These are phyloP conservation scores for Pseudolycoriella hygida DNA, from an alignment of 2,888 invertebrate species.

Conservation along the genomic window DNA sequence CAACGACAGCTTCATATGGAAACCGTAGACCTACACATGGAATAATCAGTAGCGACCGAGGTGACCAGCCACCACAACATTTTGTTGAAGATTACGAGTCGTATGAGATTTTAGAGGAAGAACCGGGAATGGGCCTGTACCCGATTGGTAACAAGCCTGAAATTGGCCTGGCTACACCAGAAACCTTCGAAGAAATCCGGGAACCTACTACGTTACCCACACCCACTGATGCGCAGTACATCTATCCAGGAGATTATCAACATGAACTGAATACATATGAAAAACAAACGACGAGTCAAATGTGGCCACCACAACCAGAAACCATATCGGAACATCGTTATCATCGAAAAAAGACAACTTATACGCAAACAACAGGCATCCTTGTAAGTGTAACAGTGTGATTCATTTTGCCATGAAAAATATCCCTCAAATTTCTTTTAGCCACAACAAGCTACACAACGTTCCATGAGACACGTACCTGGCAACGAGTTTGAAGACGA, in stretches of 20 bases:
- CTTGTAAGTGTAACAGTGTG: too few relatives aligned
- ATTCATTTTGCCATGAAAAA: too few relatives aligned
- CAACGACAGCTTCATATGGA: not conserved
- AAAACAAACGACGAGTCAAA: slow-evolving; percentile 2
- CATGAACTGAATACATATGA: not conserved
- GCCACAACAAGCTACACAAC: too few relatives aligned
- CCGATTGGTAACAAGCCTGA: not conserved
- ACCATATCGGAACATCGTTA: slow-evolving; percentile 13
- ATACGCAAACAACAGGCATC: slow-evolving; percentile 7
- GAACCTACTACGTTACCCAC: slow-evolving; percentile 4
- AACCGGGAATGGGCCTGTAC: slow-evolving; percentile 8
- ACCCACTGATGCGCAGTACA: slow-evolving; percentile 5
- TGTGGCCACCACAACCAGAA: slow-evolving; percentile 1
- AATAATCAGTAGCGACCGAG: slow-evolving; percentile 22
- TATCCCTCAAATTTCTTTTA: too few relatives aligned
- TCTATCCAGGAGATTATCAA: slow-evolving; percentile 3
- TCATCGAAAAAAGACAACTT: slow-evolving; percentile 14
- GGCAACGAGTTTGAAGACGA: too few relatives aligned
- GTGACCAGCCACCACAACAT: slow-evolving; percentile 26
- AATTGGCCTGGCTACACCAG: not conserved
- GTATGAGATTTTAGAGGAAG: slow-evolving; percentile 21
- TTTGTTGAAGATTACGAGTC: slow-evolving; percentile 18
- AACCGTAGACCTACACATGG: slow-evolving; percentile 11
- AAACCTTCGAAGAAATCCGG: not conserved
- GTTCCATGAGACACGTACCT: too few relatives aligned